Conservation (phyloP, 2,113 vertebrate genomes). For the Corvus moneduloides region DNA sequence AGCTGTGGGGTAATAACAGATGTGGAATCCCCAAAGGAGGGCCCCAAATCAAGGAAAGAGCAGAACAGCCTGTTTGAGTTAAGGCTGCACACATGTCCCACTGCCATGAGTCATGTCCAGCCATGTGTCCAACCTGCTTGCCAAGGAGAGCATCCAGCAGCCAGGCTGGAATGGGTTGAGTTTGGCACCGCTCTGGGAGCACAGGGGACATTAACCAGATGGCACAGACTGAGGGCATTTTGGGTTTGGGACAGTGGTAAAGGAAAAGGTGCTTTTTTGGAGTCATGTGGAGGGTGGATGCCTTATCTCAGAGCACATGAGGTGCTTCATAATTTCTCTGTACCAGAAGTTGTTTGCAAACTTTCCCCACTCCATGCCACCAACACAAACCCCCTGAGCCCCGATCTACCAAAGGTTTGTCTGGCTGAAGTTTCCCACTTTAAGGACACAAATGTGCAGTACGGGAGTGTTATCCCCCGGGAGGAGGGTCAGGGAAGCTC, state of each 20-base stretch:
- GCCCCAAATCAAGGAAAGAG: not conserved
- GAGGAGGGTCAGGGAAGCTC: not conserved
- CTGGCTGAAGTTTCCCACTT: not conserved
- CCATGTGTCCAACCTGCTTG: not conserved
- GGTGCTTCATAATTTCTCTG: not conserved
- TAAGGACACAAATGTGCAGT: not conserved
- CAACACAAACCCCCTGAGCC: not conserved
- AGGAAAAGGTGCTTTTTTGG: not conserved
- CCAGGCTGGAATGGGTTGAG: not conserved
- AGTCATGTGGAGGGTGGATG: fast-evolving
- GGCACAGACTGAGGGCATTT: not conserved
- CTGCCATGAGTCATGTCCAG: not conserved
- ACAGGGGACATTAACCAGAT: not conserved
- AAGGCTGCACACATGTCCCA: not conserved
- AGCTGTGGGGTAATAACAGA: not conserved
- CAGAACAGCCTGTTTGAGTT: not conserved
- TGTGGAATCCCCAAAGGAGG: not conserved
- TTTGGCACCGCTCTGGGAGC: not conserved
- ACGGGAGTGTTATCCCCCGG: not conserved
- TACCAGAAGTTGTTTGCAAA: not conserved
- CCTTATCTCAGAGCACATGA: not conserved
- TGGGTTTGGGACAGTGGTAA: not conserved
- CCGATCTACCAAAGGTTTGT: not conserved
- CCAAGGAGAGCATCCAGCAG: not conserved
- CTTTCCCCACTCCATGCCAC: not conserved